These are phyloP conservation scores for Cryptosula pallasiana DNA, from an alignment of 2,888 invertebrate species.

Conservation along the genomic window DNA sequence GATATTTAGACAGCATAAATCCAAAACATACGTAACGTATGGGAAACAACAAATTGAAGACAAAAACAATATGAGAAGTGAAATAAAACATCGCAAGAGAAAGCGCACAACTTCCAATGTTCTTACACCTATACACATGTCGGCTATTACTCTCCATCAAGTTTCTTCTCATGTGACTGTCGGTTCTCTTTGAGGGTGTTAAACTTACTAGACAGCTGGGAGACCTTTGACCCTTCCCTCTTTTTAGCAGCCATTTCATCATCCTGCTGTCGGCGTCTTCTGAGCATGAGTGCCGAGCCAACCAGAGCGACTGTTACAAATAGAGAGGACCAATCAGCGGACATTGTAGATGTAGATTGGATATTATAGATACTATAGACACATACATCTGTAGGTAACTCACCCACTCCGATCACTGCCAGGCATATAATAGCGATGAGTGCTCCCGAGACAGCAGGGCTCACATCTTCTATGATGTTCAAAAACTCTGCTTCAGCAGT, in stretches of 20 bases:
- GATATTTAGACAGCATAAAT: too few species aligned
- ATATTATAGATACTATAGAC: neutral
- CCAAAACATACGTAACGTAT: too few species aligned
- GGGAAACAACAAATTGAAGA: too few species aligned
- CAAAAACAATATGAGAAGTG: too few species aligned
- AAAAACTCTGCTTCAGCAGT: neutral
- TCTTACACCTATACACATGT: too few species aligned
- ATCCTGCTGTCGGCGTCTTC: neutral
- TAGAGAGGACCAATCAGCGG: neutral
- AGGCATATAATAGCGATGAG: neutral
- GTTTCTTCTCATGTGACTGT: too few species aligned
- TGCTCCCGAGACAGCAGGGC: neutral
- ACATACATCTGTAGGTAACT: neutral
- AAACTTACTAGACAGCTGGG: neutral
- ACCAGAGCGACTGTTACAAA: neutral
- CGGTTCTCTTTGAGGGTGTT: neutral
- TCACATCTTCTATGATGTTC: neutral
- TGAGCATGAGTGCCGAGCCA: neutral
- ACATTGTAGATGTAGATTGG: neutral
- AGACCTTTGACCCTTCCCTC: neutral
- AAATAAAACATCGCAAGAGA: too few species aligned
- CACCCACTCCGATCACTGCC: constrained; percentile 7
- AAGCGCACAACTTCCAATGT: too few species aligned
- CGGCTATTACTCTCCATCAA: too few species aligned
- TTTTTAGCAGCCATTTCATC: neutral